Percentiles rank a stretch among this genome's conserved stretches.
Conservation (phyloP, 2,888 invertebrate species). For the Drepanosiphum platanoidis region DNA sequence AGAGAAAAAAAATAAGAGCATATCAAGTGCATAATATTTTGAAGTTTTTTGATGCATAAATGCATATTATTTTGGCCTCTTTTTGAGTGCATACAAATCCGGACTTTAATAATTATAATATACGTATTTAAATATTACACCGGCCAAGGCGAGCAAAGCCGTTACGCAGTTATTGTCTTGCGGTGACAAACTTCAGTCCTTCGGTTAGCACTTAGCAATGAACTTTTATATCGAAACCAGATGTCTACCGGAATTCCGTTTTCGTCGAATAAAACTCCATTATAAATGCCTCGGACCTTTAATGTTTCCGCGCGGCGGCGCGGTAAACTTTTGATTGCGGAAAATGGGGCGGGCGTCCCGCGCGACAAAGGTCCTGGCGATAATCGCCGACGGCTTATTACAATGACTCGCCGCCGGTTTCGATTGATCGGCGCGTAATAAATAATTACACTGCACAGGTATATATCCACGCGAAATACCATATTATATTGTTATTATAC, state of each 20-base stretch:
- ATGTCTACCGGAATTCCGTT: not conserved
- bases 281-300: slow-evolving; percentile 9
- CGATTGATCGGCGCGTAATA: not conserved
- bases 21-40: too few species aligned
- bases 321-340: not conserved
- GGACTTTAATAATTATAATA: too few species aligned
- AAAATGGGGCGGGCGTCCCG: not conserved
- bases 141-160: not conserved
- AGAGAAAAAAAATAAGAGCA: too few species aligned
- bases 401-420: too few species aligned
- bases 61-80: too few species aligned
- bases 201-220: not conserved
- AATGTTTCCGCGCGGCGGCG: not conserved
- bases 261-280: not conserved
- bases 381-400: too few species aligned
- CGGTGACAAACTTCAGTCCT: not conserved
- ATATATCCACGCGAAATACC: too few species aligned
- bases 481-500: too few species aligned
- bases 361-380: not conserved
- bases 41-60: too few species aligned
- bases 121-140: not conserved
- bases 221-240: not conserved
- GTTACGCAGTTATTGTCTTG: not conserved
- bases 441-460: too few species aligned
- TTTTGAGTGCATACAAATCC: too few species aligned